Conservation (phyloP, 2,888 invertebrate genomes). For the Drosophila emarginata region DNA sequence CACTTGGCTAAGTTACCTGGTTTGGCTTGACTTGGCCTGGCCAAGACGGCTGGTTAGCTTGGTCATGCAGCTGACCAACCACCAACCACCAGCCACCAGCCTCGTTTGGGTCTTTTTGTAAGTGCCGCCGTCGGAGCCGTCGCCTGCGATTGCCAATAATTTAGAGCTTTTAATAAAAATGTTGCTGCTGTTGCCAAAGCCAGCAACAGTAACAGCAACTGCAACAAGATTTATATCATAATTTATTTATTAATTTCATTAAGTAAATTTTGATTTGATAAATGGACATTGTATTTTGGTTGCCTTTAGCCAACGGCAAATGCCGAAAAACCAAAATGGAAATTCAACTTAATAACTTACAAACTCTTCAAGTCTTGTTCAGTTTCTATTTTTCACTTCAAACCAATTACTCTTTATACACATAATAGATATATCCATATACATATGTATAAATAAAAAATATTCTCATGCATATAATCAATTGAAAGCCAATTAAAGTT, state of each 20-base stretch:
- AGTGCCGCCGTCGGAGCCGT: slow-evolving; percentile 59
- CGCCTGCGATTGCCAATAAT: slow-evolving; percentile 74
- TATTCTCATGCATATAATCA: slow-evolving; percentile 5
- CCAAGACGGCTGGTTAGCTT: slow-evolving; percentile 20
- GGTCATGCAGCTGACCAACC: slow-evolving; percentile 10
- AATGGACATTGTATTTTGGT: slow-evolving; percentile 63
- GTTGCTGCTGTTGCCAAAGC: slow-evolving; percentile 46
- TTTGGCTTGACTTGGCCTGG: neutral
- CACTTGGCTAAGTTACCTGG: slow-evolving; percentile 21
- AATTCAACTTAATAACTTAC: slow-evolving; percentile 6
- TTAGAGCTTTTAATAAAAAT: slow-evolving; percentile 76
- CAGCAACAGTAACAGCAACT: slow-evolving; percentile 27
- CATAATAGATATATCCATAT: slow-evolving; percentile 3
- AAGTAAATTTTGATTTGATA: slow-evolving; percentile 76
- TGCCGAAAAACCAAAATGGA: slow-evolving; percentile 43
- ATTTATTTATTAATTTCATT: slow-evolving; percentile 78
- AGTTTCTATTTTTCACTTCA: slow-evolving; percentile 13
- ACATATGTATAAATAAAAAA: neutral
- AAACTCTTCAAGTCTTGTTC: neutral
- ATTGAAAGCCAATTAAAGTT: neutral
- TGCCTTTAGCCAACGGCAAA: slow-evolving; percentile 46
- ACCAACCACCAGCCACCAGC: slow-evolving; percentile 38
- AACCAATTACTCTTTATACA: slow-evolving; percentile 18
- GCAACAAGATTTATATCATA: slow-evolving; percentile 76
- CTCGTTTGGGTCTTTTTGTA: slow-evolving; percentile 55